These are phyloP conservation scores for Ploceus nigricollis DNA, from an alignment of 2,113 vertebrate species.

Conservation along the genomic window DNA sequence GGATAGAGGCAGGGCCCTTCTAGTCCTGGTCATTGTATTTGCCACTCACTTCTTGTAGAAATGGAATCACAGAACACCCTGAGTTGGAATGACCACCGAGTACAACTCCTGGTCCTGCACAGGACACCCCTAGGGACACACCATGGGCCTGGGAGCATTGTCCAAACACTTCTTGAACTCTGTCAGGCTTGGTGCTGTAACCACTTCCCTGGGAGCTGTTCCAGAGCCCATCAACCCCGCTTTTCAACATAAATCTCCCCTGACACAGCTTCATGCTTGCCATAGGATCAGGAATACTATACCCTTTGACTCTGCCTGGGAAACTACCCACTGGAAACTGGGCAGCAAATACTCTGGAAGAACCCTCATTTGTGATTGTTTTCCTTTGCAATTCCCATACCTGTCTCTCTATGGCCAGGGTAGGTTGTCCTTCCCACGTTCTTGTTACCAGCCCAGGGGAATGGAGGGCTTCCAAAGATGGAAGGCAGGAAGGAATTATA, in stretches of 20 bases:
- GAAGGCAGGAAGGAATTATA: background rate
- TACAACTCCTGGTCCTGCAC: background rate
- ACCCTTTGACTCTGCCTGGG: background rate
- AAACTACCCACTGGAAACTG: background rate
- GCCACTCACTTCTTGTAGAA: background rate
- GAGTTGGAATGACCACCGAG: fast-evolving
- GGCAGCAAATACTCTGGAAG: background rate
- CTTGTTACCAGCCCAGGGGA: background rate
- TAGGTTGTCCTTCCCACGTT: fast-evolving
- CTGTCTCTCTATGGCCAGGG: no score
- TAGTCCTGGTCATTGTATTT: background rate
- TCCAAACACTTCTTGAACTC: no score
- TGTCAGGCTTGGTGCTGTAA: background rate
- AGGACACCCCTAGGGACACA: background rate
- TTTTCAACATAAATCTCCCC: background rate
- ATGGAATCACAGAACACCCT: background rate
- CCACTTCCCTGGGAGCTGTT: background rate
- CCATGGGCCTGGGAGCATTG: background rate
- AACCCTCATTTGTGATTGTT: background rate
- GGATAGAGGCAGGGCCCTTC: background rate
- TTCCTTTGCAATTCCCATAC: background rate
- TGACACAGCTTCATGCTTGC: background rate
- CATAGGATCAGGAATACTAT: background rate
- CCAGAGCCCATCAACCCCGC: background rate
- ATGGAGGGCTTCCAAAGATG: background rate